Base-by-base conservation (phyloP, 2,797 vertebrate genomes). In the Oophaga sylvatica region DNA sequence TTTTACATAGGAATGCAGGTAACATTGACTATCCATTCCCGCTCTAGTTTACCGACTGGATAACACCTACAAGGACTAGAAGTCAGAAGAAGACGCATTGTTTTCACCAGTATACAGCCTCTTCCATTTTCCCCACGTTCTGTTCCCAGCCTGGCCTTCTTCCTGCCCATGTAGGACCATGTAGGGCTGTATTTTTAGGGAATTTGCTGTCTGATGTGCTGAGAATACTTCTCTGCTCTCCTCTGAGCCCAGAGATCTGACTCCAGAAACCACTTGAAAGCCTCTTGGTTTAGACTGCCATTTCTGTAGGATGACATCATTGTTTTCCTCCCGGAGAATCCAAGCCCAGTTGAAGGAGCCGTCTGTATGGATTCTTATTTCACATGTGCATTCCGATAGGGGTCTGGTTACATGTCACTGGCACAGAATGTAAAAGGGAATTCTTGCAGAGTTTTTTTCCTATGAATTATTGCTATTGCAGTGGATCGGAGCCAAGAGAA, bases 231-330 rank as follows among this genome's bases (percentile, higher is more conserved):
- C 78, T 67, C 53, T 78, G 29, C 48, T 53, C 22, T n/a, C 76
- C 65, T 29, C 48, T 48, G 26, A 19, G 71, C 67, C 60, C 48
- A 56, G 31, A 70, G 63, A 70, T 83, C 84, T 71, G 60, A 63
- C 59, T 83, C 63, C 73, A 83, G 62, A 89, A 85, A 83, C 88
- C 84, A 89, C 88, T 83, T 89, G 73, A 89, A 89, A 89, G 88
- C 20, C 73, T 26, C 77, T 77, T 62, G 71, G 79, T 60, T 89
- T 89, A 73, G 71, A 83, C 71, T 12, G 10, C 70, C 80, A 83
- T 78, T 86, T 48, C 80, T 79, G 81, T 70, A 41, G 19, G 73
- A 71, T 89, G 88, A 89, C 88, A 82, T 83, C 17, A 89, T 86
- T 83, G 88, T 86, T 89, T 86, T 86, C 63, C 63, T 84, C 80